These are phyloP conservation scores for Tetranychus cinnabarinus DNA, from an alignment of 1,140 invertebrate genomes.

Conservation along the genomic window DNA sequence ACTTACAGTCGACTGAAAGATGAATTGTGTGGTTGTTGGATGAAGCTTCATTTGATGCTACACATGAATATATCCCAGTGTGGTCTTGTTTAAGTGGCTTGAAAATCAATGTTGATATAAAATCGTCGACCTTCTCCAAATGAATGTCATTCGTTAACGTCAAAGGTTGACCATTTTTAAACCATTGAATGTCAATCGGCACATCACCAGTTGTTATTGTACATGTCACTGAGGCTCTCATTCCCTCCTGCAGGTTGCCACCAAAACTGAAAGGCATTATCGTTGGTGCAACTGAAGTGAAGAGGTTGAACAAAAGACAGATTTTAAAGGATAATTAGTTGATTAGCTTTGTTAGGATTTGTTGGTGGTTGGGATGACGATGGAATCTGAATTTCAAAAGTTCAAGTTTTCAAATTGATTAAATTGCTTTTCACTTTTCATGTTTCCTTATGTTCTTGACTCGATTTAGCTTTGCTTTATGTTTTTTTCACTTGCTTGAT, in stretches of 20 bases:
- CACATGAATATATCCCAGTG: conserved; percentile 44
- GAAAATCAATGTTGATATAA: conserved; percentile 9
- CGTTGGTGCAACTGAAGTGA: conserved; percentile 12
- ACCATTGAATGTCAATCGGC: conserved; percentile 14
- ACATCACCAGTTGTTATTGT: conserved; percentile 48
- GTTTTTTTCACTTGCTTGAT: too few species aligned
- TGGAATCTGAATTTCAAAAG: too few species aligned
- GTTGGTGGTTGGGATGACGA: too few species aligned
- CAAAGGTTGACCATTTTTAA: conserved; percentile 10
- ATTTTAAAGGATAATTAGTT: too few species aligned
- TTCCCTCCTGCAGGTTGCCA: conserved; percentile 44
- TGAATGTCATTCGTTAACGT: background rate
- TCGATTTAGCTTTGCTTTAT: too few species aligned
- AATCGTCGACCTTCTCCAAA: conserved; percentile 1
- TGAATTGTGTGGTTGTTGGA: conserved; percentile 31
- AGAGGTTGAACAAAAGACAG: too few species aligned
- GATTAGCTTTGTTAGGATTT: too few species aligned
- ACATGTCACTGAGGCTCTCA: conserved; percentile 57
- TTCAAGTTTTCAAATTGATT: too few species aligned
- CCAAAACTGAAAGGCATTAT: conserved; percentile 23
- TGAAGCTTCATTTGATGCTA: conserved; percentile 32
- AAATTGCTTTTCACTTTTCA: too few species aligned
- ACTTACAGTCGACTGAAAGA: conserved; percentile 46
- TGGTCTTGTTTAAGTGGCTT: conserved; percentile 23
- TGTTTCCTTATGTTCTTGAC: too few species aligned